Conservation (phyloP, 2,113 vertebrate species). For the Macaca nemestrina region DNA sequence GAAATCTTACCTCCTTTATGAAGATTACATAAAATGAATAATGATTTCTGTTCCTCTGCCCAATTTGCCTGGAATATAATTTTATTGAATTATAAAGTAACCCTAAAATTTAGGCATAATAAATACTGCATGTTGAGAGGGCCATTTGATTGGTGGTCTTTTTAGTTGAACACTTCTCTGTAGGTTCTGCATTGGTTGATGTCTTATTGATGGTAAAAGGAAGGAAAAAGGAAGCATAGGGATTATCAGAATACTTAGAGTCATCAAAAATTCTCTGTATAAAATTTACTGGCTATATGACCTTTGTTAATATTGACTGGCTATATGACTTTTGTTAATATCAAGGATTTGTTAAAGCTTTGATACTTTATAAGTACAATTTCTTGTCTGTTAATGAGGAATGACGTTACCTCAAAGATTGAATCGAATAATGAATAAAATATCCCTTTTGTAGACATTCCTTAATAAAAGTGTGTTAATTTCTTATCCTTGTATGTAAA, state of each 20-base stretch:
- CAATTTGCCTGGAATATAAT: background rate
- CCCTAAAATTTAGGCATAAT: background rate
- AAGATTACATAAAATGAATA: background rate
- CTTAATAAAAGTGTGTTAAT: background rate
- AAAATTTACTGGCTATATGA: background rate
- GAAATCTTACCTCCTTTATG: background rate
- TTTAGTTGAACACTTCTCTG: background rate
- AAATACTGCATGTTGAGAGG: background rate
- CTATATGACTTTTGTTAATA: background rate
- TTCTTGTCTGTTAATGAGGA: constrained; percentile 3
- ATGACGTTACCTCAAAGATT: background rate
- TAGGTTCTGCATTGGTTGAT: background rate
- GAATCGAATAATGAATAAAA: background rate
- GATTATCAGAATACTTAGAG: background rate
- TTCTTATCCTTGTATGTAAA: background rate
- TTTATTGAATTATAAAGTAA: background rate
- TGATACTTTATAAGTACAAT: background rate
- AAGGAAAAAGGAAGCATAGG: background rate
- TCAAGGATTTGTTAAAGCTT: background rate
- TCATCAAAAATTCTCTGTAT: background rate
- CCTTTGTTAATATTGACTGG: background rate
- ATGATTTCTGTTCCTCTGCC: background rate
- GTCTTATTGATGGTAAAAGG: background rate
- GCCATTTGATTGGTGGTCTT: background rate
- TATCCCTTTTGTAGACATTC: background rate